These are phyloP conservation scores for Bettongia penicillata DNA, from an alignment of 2,113 vertebrate species.

Conservation along the genomic window DNA sequence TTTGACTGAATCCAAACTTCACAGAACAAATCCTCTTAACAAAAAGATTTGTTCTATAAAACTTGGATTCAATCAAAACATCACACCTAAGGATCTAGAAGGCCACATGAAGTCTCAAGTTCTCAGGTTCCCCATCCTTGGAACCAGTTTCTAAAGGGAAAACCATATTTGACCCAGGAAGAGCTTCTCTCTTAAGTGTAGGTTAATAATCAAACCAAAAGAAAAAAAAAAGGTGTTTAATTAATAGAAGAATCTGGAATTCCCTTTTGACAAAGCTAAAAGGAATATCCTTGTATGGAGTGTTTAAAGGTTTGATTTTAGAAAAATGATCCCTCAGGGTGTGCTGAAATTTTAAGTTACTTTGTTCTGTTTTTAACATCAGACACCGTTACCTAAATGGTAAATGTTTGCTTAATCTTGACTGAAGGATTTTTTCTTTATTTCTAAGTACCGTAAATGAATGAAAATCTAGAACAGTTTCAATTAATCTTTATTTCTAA, in stretches of 20 bases:
- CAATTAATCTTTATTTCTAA: not conserved
- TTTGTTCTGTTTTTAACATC: not conserved
- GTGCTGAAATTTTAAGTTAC: not conserved
- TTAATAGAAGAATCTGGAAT: not conserved
- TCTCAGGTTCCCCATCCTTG: no score
- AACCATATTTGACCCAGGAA: not conserved
- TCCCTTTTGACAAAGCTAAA: not conserved
- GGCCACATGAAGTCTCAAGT: no score
- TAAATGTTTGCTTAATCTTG: not conserved
- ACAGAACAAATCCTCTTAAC: no score
- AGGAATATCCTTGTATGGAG: not conserved
- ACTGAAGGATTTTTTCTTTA: not conserved
- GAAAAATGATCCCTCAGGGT: not conserved
- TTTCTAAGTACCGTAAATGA: not conserved
- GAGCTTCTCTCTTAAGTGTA: not conserved
- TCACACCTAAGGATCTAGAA: no score
- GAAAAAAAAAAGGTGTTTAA: not conserved
- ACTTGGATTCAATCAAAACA: no score
- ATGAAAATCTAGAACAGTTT: not conserved
- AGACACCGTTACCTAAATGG: not conserved
- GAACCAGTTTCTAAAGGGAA: not conserved
- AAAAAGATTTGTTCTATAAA: no score
- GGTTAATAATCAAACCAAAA: not conserved
- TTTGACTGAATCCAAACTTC: no score
- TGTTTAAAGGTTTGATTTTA: not conserved